These are phyloP conservation scores for Aphelenchoides avenae DNA, from an alignment of 1,140 invertebrate genomes.

Conservation along the genomic window DNA sequence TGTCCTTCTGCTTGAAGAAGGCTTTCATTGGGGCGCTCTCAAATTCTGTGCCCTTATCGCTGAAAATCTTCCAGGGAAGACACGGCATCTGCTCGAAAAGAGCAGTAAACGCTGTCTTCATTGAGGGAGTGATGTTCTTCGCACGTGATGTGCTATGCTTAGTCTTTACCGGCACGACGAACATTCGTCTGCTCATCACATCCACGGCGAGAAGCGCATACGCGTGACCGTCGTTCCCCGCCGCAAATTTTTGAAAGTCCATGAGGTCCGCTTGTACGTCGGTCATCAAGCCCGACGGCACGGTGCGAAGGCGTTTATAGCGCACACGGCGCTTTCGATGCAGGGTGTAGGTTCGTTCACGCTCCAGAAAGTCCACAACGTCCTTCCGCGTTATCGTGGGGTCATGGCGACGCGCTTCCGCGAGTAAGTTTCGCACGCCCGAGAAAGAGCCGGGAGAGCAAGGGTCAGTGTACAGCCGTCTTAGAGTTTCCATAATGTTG, in stretches of 20 bases:
- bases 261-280: constrained; percentile 12
- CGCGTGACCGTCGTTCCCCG: constrained; percentile 6
- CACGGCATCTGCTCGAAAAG: constrained; percentile 6
- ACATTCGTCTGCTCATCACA: constrained; percentile 5
- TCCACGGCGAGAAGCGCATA: constrained; percentile 6
- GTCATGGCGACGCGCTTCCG: no score
- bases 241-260: constrained; percentile 4
- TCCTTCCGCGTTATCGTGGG: no score
- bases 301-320: background rate
- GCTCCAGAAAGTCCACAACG: constrained; percentile 5
- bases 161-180: background rate
- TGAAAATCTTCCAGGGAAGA: constrained; percentile 5
- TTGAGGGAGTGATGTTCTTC: no score
- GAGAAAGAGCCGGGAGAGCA: no score
- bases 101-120: background rate
- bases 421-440: no score
- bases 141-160: no score
- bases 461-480: no score
- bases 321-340: background rate
- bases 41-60: constrained; percentile 13
- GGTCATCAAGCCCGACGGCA: constrained; percentile 10
- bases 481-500: no score
- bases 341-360: constrained; percentile 6
- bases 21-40: background rate
- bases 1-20: constrained; percentile 5